Base-by-base conservation (phyloP, 2,113 vertebrate species). In the Xenopus laevis region DNA sequence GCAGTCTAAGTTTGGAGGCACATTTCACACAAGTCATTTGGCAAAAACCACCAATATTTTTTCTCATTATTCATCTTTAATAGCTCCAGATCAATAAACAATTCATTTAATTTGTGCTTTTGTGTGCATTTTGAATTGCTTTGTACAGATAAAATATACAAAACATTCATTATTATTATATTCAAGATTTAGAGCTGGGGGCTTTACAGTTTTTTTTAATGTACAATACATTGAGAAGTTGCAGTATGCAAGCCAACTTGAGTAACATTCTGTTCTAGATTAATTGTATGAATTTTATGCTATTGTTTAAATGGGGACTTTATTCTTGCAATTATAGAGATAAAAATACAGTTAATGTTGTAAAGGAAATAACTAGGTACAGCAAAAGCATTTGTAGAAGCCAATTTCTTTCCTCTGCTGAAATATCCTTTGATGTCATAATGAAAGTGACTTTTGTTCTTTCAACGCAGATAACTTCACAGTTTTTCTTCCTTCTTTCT, bases 321-420 rank as follows among this genome's bases (percentile, higher is more conserved):
- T 76, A 70, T 70, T 77, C 74, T 77, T 47, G 60, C 67, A 77
- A 77, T 77, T 77, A 77, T 64, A 64, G 67, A 77, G 74, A 77
- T 77, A 77, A 77, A 60, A 77, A 77, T 76, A 64, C 47, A 77
- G 74, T 77, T 77, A 70, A 69, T 47, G 69, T 70, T 77, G 67
- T 70, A 70, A 77, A 70, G 65, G 59, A 77, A 77, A 77, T 70
- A 77, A 77, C 66, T 57, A 64, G 60, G 66, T 77, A 64, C 74
- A 77, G 70, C 61, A 75, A 77, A 77, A 67, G 16, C 74, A 70
- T 77, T 70, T 77, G 74, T 70, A 70, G 60, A 70, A 69, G 30
- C 69, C 58, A 77, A 70, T 70, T 33, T 55, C 66, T 53, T 63
- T 59, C 69, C 67, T 64, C 33, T 64, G 47, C 47, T 70, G 47